Conservation (phyloP, 2,113 vertebrate genomes). For the Hemichromis elongatus region DNA sequence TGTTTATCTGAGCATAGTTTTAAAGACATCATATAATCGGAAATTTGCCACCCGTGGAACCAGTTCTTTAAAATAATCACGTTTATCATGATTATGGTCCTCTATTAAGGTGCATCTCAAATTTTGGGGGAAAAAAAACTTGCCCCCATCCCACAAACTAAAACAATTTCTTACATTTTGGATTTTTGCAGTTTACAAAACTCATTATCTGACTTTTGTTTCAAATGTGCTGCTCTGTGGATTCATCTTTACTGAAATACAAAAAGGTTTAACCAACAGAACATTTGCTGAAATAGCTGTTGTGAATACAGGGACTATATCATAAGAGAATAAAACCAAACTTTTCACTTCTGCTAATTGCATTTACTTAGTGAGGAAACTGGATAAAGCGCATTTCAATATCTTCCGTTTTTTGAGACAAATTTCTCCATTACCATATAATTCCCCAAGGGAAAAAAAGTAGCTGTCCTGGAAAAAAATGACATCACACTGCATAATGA, state of each 20-base stretch:
- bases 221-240: background rate
- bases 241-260: background rate
- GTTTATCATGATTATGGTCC: background rate
- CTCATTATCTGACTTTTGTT: rapidly evolving
- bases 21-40: background rate
- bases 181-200: background rate
- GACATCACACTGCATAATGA: background rate
- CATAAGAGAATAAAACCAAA: background rate
- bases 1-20: background rate
- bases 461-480: background rate
- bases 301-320: background rate
- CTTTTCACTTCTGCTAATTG: background rate
- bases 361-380: background rate
- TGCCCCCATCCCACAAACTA: rapidly evolving
- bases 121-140: background rate
- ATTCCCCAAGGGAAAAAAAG: background rate
- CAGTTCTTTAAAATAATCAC: background rate
- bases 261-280: background rate
- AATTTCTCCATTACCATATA: background rate
- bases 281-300: background rate
- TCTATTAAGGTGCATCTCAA: background rate
- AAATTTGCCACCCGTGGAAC: background rate
- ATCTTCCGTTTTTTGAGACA: background rate
- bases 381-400: background rate
- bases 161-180: background rate